Base-by-base conservation (phyloP, 2,797 vertebrate species). In the Halcyon smyrnensis region DNA sequence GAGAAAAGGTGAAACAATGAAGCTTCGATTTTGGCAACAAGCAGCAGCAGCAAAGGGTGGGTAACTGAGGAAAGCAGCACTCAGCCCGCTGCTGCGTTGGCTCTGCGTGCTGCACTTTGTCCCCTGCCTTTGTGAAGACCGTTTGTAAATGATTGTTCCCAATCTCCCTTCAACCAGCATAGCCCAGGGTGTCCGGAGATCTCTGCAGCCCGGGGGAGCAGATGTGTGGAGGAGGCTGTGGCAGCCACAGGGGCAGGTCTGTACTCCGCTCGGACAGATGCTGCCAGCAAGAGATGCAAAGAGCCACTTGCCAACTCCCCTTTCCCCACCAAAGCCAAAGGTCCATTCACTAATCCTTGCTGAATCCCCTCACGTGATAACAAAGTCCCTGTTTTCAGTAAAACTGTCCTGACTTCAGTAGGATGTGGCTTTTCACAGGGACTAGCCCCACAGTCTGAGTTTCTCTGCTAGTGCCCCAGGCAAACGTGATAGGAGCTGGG, bases 401-500 rank as follows among this genome's bases (percentile, higher is more conserved):
- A 77, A 90, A 5, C 8, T 3, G 1, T 12, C 41, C 24, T 4
- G 1, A 5, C 4, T 41, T 32, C 13, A 6, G 25, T 2, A 15
- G 9, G 25, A 25, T 3, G 1, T 0, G 12, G 25, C 15, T 11
- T 73, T 56, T 27, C 37, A 16, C 7, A 11, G 19, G 4, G 6
- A 43, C 19, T 15, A 18, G 32, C 6, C 28, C 32, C 4, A 5
- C 8, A 6, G 6, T 24, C 6, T 4, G 5, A 8, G 0, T 3
- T 77, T 15, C 32, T 50, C 34, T 21, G 56, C 39, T 9, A 3
- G 15, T 2, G 8, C 13, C 27, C 30, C 15, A 1, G 5, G 1
- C 20, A 11, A 34, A 6, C 0, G 0, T 0, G 21, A 25, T 6
- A 24, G 23, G 21, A 43, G 25, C n/a, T 8, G 11, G 24, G 62